phyloP scores from a whole-genome alignment of 2,113 vertebrate species.

The Gadus chalcogrammus region DNA sequence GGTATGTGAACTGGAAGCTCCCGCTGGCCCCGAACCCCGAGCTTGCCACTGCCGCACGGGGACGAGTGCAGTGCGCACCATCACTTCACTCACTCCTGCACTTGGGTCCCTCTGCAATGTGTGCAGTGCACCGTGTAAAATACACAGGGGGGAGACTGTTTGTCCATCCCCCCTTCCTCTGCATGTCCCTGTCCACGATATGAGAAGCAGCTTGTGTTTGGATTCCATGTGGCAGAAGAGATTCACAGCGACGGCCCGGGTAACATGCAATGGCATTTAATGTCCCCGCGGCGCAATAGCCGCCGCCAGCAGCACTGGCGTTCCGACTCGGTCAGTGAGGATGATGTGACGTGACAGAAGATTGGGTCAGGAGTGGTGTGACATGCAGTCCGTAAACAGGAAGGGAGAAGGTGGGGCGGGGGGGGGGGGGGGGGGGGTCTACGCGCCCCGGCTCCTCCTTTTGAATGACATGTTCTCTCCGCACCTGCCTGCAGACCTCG shows the following conservation, averaged over 20 bases:
- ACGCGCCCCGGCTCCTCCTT: conserved; percentile 2
- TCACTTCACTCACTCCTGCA: not conserved
- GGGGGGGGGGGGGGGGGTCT: not conserved
- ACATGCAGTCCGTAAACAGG: conserved; percentile 40
- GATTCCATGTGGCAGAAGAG: conserved; percentile 57
- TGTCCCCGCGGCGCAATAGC: conserved; percentile 60
- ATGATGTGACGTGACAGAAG: conserved; percentile 64
- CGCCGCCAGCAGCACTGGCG: conserved; percentile 51
- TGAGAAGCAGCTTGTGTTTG: conserved; percentile 56
- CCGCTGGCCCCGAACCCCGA: not conserved
- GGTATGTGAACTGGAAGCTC: not conserved
- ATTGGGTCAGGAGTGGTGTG: conserved; percentile 57
- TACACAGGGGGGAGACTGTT: conserved; percentile 33
- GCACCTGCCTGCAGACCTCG: not conserved
- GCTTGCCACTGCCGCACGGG: not conserved
- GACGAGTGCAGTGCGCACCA: not conserved
- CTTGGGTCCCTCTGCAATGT: conserved; percentile 1
- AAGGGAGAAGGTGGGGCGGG: not conserved
- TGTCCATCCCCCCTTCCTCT: conserved; percentile 20
- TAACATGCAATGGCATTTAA: conserved; percentile 71
- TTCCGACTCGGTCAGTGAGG: conserved; percentile 56
- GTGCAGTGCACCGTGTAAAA: conserved; percentile 10
- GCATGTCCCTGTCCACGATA: conserved; percentile 40
- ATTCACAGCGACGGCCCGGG: conserved; percentile 49
- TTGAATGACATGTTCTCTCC: conserved; percentile 26